phyloP scores from a whole-genome alignment of 2,888 invertebrate species.

The Geophilus truncorum region DNA sequence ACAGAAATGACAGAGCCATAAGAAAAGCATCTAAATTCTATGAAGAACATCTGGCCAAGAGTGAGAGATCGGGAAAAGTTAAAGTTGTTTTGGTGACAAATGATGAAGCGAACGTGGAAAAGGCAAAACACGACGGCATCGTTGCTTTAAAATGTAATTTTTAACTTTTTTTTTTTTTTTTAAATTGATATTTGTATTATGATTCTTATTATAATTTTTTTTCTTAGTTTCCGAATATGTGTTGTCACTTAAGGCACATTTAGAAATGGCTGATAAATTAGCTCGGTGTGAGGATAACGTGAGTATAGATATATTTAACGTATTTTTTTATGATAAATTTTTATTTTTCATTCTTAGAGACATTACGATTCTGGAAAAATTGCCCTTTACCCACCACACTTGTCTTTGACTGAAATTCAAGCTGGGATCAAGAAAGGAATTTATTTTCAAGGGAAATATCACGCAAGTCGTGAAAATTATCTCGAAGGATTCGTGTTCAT shows the following conservation, averaged over 20 bases:
- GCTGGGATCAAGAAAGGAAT: constrained; percentile 71
- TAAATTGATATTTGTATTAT: not conserved
- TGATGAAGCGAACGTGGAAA: constrained; percentile 69
- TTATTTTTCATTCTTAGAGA: not conserved
- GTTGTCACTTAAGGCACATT: not conserved
- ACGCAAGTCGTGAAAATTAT: constrained; percentile 85
- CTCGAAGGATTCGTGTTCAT: constrained; percentile 83
- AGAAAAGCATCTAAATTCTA: constrained; percentile 78
- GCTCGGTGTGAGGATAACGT: not conserved
- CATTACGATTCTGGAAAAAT: constrained; percentile 56
- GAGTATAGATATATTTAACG: not conserved
- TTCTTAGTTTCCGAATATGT: not conserved
- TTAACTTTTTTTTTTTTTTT: not conserved
- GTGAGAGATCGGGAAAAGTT: constrained; percentile 48
- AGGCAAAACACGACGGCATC: constrained; percentile 66
- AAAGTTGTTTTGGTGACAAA: constrained; percentile 75
- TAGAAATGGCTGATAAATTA: not conserved
- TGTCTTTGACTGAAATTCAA: constrained; percentile 70
- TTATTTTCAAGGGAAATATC: constrained; percentile 64
- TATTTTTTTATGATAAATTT: not conserved
- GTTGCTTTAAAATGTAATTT: constrained; percentile 44
- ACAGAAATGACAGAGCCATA: constrained; percentile 88
- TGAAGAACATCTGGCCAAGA: constrained; percentile 60
- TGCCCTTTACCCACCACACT: constrained; percentile 77
- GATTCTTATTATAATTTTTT: not conserved